Evolutionary conservation across 2,113 vertebrate genomes (phyloP).

Genomic region (Hydrochoerus hydrochaeris): DNA sequence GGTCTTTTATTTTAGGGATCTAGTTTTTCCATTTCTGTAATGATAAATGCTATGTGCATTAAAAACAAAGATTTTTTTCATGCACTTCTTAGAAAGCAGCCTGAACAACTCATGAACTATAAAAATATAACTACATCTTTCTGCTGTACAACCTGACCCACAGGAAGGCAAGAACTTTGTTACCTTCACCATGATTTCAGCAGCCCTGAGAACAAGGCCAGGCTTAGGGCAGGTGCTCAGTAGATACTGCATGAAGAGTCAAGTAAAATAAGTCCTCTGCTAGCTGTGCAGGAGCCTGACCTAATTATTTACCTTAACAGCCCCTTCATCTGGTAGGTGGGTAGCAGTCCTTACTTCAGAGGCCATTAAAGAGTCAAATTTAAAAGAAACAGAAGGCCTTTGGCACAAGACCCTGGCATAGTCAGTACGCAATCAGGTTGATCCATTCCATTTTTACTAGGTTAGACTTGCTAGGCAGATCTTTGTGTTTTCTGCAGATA

Average conservation of each 20-base stretch:
- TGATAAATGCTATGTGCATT: background rate
- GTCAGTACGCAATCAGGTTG: background rate
- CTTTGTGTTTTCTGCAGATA: background rate
- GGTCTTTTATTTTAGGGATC: background rate
- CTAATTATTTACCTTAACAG: background rate
- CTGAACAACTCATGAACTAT: background rate
- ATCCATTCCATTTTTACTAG: background rate
- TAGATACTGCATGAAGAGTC: no score
- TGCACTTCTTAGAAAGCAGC: background rate
- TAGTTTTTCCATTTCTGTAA: background rate
- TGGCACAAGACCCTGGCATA: background rate
- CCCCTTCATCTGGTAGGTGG: background rate
- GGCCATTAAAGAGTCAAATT: background rate
- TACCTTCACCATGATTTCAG: background rate
- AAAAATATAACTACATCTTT: background rate
- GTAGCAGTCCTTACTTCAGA: background rate
- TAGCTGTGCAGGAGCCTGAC: background rate
- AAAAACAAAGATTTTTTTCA: background rate
- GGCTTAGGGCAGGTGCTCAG: background rate
- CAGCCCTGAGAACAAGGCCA: background rate
- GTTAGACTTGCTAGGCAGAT: background rate
- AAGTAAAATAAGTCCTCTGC: background rate
- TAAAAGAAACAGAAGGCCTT: background rate
- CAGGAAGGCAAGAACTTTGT: background rate
- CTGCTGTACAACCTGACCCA: background rate